Evolutionary conservation across 2,113 vertebrate species (phyloP).

Genomic region (Centropus bengalensis): DNA sequence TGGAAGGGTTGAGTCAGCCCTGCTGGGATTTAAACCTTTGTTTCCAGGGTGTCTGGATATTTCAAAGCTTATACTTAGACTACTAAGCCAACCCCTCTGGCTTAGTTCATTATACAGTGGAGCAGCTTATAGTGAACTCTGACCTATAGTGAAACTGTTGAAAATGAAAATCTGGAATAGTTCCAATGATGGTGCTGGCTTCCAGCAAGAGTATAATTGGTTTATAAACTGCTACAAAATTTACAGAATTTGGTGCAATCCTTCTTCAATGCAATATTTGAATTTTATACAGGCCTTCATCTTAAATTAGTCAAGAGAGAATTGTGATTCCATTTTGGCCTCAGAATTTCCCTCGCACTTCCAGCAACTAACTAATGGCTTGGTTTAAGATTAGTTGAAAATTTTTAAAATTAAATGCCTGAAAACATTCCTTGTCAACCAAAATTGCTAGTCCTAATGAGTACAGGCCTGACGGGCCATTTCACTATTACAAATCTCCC

Average conservation of each 20-base stretch:
- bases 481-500: constrained; percentile 8
- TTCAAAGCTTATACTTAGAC: constrained; percentile 60
- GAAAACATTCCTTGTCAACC: background rate
- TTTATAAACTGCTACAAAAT: constrained; percentile 18
- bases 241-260: background rate
- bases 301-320: background rate
- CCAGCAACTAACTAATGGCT: background rate
- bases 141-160: constrained; percentile 36
- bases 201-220: background rate
- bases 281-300: background rate
- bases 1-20: constrained; percentile 42
- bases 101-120: constrained; percentile 47
- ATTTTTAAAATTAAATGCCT: background rate
- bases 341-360: background rate
- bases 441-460: background rate
- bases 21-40: constrained; percentile 67
- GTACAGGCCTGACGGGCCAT: background rate
- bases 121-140: constrained; percentile 39
- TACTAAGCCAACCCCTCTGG: constrained; percentile 54
- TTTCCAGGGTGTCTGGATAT: constrained; percentile 47
- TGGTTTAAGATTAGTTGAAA: background rate
- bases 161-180: background rate
- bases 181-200: background rate
- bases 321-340: background rate
- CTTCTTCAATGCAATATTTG: background rate